Conservation (phyloP, 2,888 invertebrate genomes). For the Ganaspis brasiliensis region DNA sequence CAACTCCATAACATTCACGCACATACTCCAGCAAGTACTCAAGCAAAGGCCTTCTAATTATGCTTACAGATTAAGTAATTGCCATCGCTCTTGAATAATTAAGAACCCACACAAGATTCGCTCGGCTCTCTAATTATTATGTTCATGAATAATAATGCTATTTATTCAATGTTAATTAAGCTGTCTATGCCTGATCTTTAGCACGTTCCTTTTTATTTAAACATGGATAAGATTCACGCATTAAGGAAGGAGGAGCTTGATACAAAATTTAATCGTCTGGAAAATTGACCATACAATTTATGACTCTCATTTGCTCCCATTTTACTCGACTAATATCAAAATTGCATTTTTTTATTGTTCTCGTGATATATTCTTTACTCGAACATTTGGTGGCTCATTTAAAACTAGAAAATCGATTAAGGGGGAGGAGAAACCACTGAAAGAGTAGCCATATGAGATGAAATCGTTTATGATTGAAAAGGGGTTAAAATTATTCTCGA, state of each 20-base stretch:
- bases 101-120: slow-evolving; percentile 29
- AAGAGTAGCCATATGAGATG: slow-evolving; percentile 19
- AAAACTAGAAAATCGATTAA: background rate
- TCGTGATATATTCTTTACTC: too few relatives aligned
- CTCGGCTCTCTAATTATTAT: slow-evolving; percentile 35
- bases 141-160: slow-evolving; percentile 36
- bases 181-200: slow-evolving; percentile 30
- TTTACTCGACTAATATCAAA: background rate
- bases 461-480: slow-evolving; percentile 26
- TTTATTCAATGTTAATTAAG: slow-evolving; percentile 42
- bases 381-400: background rate
- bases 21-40: background rate
- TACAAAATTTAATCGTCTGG: slow-evolving; percentile 19
- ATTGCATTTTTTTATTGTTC: background rate
- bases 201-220: slow-evolving; percentile 23
- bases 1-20: background rate
- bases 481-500: slow-evolving; percentile 19
- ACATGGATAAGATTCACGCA: slow-evolving; percentile 8
- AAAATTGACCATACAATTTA: slow-evolving; percentile 20
- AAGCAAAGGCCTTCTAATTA: slow-evolving; percentile 32
- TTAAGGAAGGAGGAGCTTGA: background rate
- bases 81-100: slow-evolving; percentile 41
- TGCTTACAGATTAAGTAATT: slow-evolving; percentile 40
- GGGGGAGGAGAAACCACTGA: background rate
- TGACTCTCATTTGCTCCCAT: too few relatives aligned